Evolutionary conservation across 2,113 vertebrate species (phyloP), one percentile per base, ranked within the genome.

Genomic region (Hystrix brachyura): DNA sequence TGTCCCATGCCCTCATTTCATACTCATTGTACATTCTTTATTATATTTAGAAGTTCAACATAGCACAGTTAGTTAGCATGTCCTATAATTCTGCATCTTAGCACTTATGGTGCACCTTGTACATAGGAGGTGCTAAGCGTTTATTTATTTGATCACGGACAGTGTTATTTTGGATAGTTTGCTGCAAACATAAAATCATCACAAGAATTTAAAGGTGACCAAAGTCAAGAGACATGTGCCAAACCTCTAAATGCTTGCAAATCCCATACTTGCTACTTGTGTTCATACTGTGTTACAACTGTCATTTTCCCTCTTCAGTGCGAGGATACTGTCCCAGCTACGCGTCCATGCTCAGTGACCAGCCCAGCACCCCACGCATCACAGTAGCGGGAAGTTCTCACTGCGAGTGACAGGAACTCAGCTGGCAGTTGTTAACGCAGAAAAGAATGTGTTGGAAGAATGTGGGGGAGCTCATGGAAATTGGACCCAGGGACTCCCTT

Each of bases 171-270:
- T 94, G 67, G 60, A 57, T 51, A 93, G 7, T 21, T 90, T 83
- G 59, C 78, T 87, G 21, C 57, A 71, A 87, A 48, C 51, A 46
- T 43, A 55, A 82, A 93, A 86, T 62, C 32, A 6, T 53, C 64
- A 38, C n/a, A 90, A 74, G 38, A 78, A 95, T 19, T 71, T 86
- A 94, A 51, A 93, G 34, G 32, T 95, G n/a, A 87, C 32, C 18
- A 46, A 11, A 48, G 25, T 55, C n/a, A 46, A 25, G n/a, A 89
- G 21, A 69, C 34, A 51, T 23, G 34, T n/a, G 11, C 64, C 78
- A 59, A 51, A 91, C 23, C 25, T 67, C 46, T 80, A 64, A 95
- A 71, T 88, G 85, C 64, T 51, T n/a, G 34, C 2, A 18, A 53
- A 46, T 60, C 67, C 81, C 29, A 12, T 25, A 4, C 14, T 65